Base-by-base conservation (phyloP, 2,797 vertebrate species). In the Taeniopygia guttata region DNA sequence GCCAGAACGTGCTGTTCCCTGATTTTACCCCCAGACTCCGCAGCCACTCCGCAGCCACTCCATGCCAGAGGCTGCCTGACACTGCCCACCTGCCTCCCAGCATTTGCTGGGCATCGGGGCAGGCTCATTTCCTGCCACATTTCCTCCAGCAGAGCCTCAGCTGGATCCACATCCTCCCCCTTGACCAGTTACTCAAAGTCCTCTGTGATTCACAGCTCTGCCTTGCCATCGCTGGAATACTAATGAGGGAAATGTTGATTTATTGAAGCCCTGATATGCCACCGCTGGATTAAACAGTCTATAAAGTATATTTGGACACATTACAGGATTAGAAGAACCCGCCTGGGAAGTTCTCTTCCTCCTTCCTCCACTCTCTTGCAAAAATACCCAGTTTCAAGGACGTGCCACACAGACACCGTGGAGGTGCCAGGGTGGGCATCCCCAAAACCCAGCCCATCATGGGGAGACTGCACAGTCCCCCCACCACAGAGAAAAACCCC, bases 201-300 rank as follows among this genome's bases (percentile, higher is more conserved):
- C 91, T 91, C 73, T 0, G 0, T 59, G 92, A 93, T 83, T 89
- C 94, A 87, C 73, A 55, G 92, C 89, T 51, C 67, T 36, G 81
- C 55, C 91, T 81, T 14, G 19, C n/a, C 1, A 51, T 9, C 0
- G 12, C 84, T 25, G 16, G 85, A 87, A 93, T 89, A 79, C 92
- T 62, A 58, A 82, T 29, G 52, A 85, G 72, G 79, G 30, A 48
- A 83, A 60, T 90, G 90, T 86, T 95, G 90, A 94, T 89, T 95
- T 80, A 32, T 10, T 32, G 62, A 62, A 79, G 81, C 68, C 83
- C 90, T 55, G 83, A 32, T 60, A 23, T 79, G 68, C 68, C 94
- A 78, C 55, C 22, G 76, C 68, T 83, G 92, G 83, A 94, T 92
- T 79, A 93, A 95, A 62, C 66, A 88, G 87, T 92, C 93, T 92